Evolutionary conservation across 92 coral and sea anemone species (phyloP).

Genomic region (Blastomussa wellsi): DNA sequence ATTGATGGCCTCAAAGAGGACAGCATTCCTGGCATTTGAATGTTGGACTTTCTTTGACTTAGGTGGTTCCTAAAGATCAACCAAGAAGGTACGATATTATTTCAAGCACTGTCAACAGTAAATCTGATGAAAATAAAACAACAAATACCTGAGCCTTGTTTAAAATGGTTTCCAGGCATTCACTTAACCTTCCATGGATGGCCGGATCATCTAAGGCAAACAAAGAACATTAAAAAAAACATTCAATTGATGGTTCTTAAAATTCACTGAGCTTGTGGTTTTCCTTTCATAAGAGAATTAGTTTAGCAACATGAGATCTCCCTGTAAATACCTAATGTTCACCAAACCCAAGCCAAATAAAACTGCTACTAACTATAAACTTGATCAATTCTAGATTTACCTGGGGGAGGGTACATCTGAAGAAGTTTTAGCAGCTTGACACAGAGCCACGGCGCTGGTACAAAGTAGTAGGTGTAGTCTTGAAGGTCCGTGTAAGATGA

Average conservation of each 20-base stretch:
- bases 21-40: slow-evolving; percentile 99
- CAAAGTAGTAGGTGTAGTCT: slow-evolving; percentile 98
- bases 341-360: background rate
- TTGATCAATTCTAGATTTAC: slow-evolving; percentile 30
- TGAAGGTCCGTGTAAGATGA: slow-evolving; percentile 98
- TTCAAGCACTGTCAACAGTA: background rate
- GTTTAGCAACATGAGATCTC: background rate
- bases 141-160: slow-evolving; percentile 94
- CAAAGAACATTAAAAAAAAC: background rate
- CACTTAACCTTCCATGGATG: slow-evolving; percentile 75
- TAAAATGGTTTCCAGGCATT: slow-evolving; percentile 93
- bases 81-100: background rate
- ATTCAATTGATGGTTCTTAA: background rate
- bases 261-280: too few species aligned
- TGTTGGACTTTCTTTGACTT: slow-evolving; percentile 99
- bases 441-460: slow-evolving; percentile 99
- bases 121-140: background rate
- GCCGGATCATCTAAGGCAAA: slow-evolving; percentile 85
- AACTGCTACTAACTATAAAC: background rate
- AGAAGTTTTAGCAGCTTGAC: slow-evolving; percentile 89
- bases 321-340: background rate
- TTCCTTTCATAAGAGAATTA: too few species aligned
- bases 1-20: slow-evolving; percentile 92
- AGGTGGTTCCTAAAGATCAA: slow-evolving; percentile 84
- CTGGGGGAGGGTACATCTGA: slow-evolving; percentile 93